phyloP scores from a whole-genome alignment of 2,797 vertebrate species.

The Cyprinella venusta region DNA sequence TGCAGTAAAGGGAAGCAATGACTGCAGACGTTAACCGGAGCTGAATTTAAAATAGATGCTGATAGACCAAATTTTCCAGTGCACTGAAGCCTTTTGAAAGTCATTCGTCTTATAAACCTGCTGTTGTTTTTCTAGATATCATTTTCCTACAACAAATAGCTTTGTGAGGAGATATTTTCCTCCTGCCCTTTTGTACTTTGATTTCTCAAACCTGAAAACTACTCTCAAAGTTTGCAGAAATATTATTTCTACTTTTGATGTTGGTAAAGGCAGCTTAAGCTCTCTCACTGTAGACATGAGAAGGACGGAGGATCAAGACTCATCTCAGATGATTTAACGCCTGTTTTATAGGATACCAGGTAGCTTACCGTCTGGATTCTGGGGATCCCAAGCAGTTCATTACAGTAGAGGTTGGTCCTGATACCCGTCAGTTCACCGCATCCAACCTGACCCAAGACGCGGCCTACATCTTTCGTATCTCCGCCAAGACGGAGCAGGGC shows the following conservation, averaged over 20 bases:
- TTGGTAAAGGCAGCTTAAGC: conserved; percentile 28
- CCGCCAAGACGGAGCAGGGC: conserved; percentile 90
- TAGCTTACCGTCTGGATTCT: conserved; percentile 89
- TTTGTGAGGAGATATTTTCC: conserved; percentile 21
- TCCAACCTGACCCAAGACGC: conserved; percentile 86
- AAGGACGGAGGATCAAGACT: neutral
- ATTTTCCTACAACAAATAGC: conserved; percentile 39
- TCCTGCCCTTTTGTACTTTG: conserved; percentile 26
- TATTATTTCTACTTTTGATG: conserved; percentile 35
- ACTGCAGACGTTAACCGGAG: conserved; percentile 30
- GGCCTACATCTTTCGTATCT: conserved; percentile 87
- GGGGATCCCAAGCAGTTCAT: conserved; percentile 89
- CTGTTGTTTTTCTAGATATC: conserved; percentile 44
- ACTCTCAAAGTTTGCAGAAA: conserved; percentile 37
- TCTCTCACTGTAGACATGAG: conserved; percentile 19
- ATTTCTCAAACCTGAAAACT: conserved; percentile 39
- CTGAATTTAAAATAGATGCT: conserved; percentile 38
- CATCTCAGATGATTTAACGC: conserved; percentile 5
- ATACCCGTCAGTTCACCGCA: conserved; percentile 88
- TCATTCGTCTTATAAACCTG: conserved; percentile 44
- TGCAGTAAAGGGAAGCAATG: conserved; percentile 25
- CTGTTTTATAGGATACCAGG: conserved; percentile 86
- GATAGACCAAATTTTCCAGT: conserved; percentile 50
- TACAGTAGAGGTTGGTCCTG: conserved; percentile 91
- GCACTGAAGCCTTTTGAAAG: conserved; percentile 54